A percentile compares a stretch with the other conserved stretches of the same genome.
Evolutionary conservation across 2,888 invertebrate species (phyloP).

Genomic region (Erebia epiphron): DNA sequence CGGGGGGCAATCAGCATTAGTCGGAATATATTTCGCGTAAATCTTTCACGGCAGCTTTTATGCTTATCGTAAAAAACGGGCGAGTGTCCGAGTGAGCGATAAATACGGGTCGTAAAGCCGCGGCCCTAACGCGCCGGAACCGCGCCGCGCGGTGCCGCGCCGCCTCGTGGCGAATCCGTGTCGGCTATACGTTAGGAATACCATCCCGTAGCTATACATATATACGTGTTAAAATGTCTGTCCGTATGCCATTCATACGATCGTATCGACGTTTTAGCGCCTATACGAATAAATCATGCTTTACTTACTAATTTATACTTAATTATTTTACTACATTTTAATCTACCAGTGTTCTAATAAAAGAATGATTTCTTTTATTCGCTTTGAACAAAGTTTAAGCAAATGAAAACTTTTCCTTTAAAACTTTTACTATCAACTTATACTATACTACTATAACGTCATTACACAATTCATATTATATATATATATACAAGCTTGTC

Average conservation of each 20-base stretch:
- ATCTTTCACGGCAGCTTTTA: conserved; percentile 80
- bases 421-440: too few relatives aligned
- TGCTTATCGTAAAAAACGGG: conserved; percentile 81
- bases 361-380: too few relatives aligned
- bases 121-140: conserved; percentile 20
- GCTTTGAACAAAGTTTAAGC: too few relatives aligned
- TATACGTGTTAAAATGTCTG: neutral
- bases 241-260: neutral
- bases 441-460: too few relatives aligned
- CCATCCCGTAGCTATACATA: neutral
- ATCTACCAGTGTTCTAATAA: too few relatives aligned
- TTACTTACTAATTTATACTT: too few relatives aligned
- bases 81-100: conserved; percentile 73
- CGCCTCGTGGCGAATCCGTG: conserved; percentile 29
- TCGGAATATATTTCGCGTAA: conserved; percentile 79
- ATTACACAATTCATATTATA: too few relatives aligned
- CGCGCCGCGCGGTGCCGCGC: conserved; percentile 13
- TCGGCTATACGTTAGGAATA: neutral
- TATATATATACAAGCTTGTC: too few relatives aligned
- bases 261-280: too few relatives aligned
- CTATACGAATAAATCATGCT: too few relatives aligned
- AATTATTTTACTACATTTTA: too few relatives aligned
- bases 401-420: too few relatives aligned
- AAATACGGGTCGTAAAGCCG: conserved; percentile 74
- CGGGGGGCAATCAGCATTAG: conserved; percentile 74